Evolutionary conservation across 2,113 vertebrate genomes (phyloP).

Genomic region (Anser cygnoides): DNA sequence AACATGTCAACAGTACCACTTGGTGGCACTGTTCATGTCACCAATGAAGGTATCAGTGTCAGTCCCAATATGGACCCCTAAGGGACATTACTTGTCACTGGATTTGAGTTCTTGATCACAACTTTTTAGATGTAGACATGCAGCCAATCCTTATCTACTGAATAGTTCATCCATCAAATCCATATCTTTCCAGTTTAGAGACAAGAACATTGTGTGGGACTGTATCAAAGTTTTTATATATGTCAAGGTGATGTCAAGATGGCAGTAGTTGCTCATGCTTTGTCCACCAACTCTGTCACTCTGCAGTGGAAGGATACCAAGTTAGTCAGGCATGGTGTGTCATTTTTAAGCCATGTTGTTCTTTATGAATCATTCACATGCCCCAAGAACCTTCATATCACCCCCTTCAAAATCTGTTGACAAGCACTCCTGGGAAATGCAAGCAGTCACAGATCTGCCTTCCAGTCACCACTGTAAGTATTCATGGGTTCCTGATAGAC

Average conservation of each 20-base stretch:
- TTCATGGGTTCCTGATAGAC: not conserved
- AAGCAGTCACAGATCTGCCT: not conserved
- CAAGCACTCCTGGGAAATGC: not conserved
- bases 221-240: too few relatives aligned
- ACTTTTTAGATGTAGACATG: too few relatives aligned
- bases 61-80: too few relatives aligned
- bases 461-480: not conserved
- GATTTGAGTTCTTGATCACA: too few relatives aligned
- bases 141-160: too few relatives aligned
- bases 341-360: not conserved
- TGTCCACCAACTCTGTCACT: not conserved
- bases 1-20: not conserved
- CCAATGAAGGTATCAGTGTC: too few relatives aligned
- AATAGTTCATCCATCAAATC: too few relatives aligned
- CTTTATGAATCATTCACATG: not conserved
- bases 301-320: not conserved
- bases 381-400: not conserved
- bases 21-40: not conserved
- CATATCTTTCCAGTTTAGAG: too few relatives aligned
- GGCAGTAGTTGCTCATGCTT: not conserved
- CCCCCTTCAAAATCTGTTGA: not conserved
- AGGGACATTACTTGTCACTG: too few relatives aligned
- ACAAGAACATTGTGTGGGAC: too few relatives aligned
- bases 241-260: not conserved
- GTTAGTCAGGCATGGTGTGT: not conserved